Conservation (phyloP, 2,113 vertebrate species). For the Pelvicachromis taeniatus region DNA sequence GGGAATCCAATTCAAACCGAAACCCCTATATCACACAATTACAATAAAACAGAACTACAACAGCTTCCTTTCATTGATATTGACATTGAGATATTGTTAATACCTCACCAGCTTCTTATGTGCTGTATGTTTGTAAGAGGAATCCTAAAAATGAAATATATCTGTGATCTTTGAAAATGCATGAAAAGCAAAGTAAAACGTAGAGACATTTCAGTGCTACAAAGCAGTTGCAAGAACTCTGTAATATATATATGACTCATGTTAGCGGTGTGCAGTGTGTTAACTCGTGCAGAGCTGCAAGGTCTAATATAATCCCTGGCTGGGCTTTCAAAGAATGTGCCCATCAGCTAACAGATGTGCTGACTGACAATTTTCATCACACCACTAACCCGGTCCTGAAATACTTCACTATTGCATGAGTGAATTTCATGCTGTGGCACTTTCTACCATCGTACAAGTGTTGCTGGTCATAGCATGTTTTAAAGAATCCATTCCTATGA, state of each 20-base stretch:
- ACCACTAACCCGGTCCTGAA: not conserved
- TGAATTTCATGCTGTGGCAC: not conserved
- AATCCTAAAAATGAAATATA: not conserved
- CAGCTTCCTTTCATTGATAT: not conserved
- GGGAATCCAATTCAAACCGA: not conserved
- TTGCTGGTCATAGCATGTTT: not conserved
- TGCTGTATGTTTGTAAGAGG: not conserved
- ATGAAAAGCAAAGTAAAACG: not conserved
- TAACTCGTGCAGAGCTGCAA: not conserved
- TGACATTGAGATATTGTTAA: too few relatives aligned
- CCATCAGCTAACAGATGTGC: not conserved
- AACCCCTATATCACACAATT: not conserved
- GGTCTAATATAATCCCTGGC: not conserved
- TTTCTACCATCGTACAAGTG: not conserved
- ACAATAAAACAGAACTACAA: not conserved
- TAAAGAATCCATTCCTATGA: not conserved
- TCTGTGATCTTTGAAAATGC: not conserved
- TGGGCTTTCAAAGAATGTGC: not conserved
- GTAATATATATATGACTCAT: not conserved
- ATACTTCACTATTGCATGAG: not conserved
- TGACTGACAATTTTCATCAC: not conserved
- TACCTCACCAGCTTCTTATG: not conserved
- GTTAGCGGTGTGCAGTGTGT: not conserved
- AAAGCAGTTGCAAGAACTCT: not conserved
- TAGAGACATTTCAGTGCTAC: not conserved